These are phyloP conservation scores for Elephas maximus DNA, from an alignment of 2,113 vertebrate genomes.

Conservation along the genomic window DNA sequence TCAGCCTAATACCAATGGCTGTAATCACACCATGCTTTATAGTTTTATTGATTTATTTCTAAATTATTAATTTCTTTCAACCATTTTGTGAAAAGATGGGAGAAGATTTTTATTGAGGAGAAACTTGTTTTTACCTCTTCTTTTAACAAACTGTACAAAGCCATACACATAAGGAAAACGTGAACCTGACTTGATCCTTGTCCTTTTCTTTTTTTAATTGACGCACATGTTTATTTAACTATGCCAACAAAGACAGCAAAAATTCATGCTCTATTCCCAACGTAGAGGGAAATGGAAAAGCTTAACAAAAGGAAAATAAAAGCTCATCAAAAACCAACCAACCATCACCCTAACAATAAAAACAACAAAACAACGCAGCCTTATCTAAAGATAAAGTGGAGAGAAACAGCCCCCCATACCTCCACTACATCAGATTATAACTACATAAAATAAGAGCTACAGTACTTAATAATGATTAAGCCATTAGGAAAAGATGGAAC, in stretches of 20 bases:
- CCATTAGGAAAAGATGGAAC: neutral
- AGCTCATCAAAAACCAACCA: neutral
- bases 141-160: neutral
- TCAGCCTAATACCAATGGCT: neutral
- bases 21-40: neutral
- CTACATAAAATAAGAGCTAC: neutral
- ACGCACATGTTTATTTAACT: neutral
- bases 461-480: neutral
- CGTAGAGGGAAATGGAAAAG: neutral
- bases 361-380: neutral
- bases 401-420: neutral
- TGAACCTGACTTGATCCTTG: neutral
- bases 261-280: neutral
- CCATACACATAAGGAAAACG: neutral
- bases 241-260: neutral
- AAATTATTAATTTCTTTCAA: neutral
- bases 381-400: neutral
- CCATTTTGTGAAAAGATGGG: neutral
- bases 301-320: neutral
- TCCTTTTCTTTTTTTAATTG: neutral
- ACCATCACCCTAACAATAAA: neutral
- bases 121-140: neutral
- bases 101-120: neutral
- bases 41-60: neutral
- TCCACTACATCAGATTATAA: neutral